These are phyloP conservation scores for Coenonympha glycerion DNA, from an alignment of 2,888 invertebrate genomes.

Conservation along the genomic window DNA sequence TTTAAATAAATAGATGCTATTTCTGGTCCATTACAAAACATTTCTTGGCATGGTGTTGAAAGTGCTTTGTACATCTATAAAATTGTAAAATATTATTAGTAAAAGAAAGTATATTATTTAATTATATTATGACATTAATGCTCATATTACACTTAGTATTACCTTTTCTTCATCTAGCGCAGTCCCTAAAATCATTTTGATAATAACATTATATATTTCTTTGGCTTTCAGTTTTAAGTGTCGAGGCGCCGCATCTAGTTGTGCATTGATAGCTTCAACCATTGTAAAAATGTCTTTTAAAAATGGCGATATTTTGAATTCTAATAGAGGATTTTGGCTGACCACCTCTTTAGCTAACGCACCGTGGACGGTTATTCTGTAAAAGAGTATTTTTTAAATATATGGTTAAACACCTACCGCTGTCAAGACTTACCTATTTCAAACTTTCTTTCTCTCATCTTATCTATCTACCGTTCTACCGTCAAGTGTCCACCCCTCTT, in stretches of 20 bases:
- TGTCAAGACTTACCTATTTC: too few species aligned
- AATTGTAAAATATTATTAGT: background rate
- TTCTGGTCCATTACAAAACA: conserved; percentile 50
- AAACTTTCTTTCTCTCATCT: too few species aligned
- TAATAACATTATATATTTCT: conserved; percentile 43
- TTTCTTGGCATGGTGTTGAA: conserved; percentile 47
- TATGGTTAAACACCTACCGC: too few species aligned
- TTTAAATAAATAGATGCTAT: conserved; percentile 42
- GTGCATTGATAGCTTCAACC: conserved; percentile 48
- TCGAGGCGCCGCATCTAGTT: conserved; percentile 42
- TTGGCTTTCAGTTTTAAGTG: conserved; percentile 39
- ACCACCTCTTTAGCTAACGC: conserved; percentile 66
- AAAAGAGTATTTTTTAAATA: conserved; percentile 22
- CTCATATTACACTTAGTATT: conserved; percentile 1
- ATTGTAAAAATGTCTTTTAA: conserved; percentile 47
- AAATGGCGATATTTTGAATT: conserved; percentile 57
- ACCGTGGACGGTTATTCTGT: conserved; percentile 63
- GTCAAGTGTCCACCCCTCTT: too few species aligned
- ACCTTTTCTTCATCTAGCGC: conserved; percentile 62
- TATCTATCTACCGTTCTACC: too few species aligned
- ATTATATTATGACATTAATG: too few species aligned
- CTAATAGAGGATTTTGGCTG: conserved; percentile 57
- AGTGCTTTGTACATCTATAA: conserved; percentile 56
- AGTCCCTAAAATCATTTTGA: conserved; percentile 48
- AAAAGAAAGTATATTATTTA: background rate